Conservation (phyloP, 2,888 invertebrate species). For the Oligia strigilis region DNA sequence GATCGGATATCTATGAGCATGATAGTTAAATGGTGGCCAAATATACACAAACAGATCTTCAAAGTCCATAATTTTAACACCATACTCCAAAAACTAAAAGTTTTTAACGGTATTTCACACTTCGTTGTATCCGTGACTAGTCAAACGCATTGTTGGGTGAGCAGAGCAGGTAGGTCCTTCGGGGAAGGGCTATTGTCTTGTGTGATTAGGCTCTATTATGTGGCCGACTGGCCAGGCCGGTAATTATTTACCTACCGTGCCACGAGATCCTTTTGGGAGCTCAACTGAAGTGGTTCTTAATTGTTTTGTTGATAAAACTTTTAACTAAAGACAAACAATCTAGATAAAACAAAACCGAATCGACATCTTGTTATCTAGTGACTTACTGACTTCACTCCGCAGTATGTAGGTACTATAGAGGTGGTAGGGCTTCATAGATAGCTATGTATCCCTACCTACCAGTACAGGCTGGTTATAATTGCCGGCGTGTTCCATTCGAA, state of each 20-base stretch:
- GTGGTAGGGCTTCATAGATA: too few species aligned
- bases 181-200: slow-evolving; percentile 76
- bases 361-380: background rate
- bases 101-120: slow-evolving; percentile 59
- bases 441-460: too few species aligned
- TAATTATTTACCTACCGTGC: slow-evolving; percentile 65
- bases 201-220: slow-evolving; percentile 68
- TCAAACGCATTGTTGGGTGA: slow-evolving; percentile 60
- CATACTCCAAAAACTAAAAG: slow-evolving; percentile 36
- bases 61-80: slow-evolving; percentile 34
- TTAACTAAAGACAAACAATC: slow-evolving; percentile 2
- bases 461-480: too few species aligned
- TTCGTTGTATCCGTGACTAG: slow-evolving; percentile 59
- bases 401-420: too few species aligned
- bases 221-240: slow-evolving; percentile 44
- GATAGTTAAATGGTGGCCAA: slow-evolving; percentile 10
- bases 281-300: slow-evolving; percentile 37
- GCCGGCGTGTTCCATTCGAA: too few species aligned
- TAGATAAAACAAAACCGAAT: background rate
- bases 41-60: slow-evolving; percentile 6
- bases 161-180: slow-evolving; percentile 78
- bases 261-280: slow-evolving; percentile 30
- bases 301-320: slow-evolving; percentile 40
- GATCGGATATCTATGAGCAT: background rate
- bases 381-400: background rate